Base-by-base conservation (phyloP, 2,888 invertebrate genomes). In the Cotesia congregata region DNA sequence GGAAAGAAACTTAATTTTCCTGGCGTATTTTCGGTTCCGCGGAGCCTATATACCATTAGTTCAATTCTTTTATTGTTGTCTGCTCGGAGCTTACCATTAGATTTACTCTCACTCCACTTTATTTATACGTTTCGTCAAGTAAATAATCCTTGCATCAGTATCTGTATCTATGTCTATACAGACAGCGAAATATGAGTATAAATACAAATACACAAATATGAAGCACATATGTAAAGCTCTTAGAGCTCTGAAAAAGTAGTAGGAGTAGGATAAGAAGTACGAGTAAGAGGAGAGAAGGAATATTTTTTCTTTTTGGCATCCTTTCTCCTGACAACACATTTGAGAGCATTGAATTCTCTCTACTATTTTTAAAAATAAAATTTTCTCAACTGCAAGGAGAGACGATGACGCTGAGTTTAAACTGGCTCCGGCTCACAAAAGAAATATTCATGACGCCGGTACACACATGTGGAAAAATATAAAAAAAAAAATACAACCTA, bases 331-430 rank as follows among this genome's bases (percentile, higher is more conserved):
- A 69, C 75, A 67, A 73, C 70, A 72, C 65, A 64, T 64, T 67
- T 75, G 73, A 69, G 77, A 74, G 80, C 80, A 80, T 80, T 80
- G 77, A 80, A 80, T 78, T 78, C 76, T 75, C 7, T 50, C 50
- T 50, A 12, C 50, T 50, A 50, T 50, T 50, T 74, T 71, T 75
- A 71, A 78, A 78, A 80, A 80, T 80, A 80, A 70, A 74, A 80
- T 80, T 80, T 80, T 77, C 65, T 65, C 74, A 76, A 50, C 76
- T 76, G 78, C 76, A 78, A 76, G 71, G 71, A 30, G 67, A 73
- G 74, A 74, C 73, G 74, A 74, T 74, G 78, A 70, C 78, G 71
- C 70, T 17, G 73, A 70, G 65, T 70, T 74, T 41, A 74, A 67
- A 74, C 77, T 50, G 50, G 70, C 71, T 50, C 77, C 1, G 7